Evolutionary conservation across 2,888 invertebrate species (phyloP).

Genomic region (Lissocephala sabroskyi): DNA sequence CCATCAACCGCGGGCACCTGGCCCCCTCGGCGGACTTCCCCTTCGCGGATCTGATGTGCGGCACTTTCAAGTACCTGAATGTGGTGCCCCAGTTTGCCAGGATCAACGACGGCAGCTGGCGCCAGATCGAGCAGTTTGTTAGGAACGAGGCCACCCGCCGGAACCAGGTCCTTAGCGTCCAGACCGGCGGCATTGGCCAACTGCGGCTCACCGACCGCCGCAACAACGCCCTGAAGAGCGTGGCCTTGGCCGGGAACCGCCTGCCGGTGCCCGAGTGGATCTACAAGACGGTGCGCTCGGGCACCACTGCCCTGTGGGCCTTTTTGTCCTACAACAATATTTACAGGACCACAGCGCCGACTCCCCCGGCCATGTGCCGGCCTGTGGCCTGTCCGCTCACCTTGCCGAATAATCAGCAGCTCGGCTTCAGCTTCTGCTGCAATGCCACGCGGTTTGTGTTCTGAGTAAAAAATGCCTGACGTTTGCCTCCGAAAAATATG

Average conservation of each 20-base stretch:
- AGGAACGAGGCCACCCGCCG: constrained; percentile 11
- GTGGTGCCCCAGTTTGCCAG: constrained; percentile 74
- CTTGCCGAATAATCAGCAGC: background rate
- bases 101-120: constrained; percentile 76
- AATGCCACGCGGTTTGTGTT: constrained; percentile 6
- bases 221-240: constrained; percentile 3
- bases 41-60: constrained; percentile 71
- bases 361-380: constrained; percentile 7
- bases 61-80: constrained; percentile 74
- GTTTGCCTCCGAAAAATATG: background rate
- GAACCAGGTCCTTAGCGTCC: constrained; percentile 14
- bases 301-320: constrained; percentile 1
- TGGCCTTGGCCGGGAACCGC: constrained; percentile 10
- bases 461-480: background rate
- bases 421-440: constrained; percentile 29
- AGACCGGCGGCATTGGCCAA: constrained; percentile 16
- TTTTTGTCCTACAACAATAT: constrained; percentile 35
- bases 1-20: constrained; percentile 72
- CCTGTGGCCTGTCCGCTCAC: constrained; percentile 7
- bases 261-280: constrained; percentile 36
- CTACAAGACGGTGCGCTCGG: constrained; percentile 28
- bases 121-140: constrained; percentile 71
- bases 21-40: constrained; percentile 73
- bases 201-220: constrained; percentile 7
- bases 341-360: background rate